Base-by-base conservation (phyloP, 2,888 invertebrate genomes). In the Ceriagrion tenellum region DNA sequence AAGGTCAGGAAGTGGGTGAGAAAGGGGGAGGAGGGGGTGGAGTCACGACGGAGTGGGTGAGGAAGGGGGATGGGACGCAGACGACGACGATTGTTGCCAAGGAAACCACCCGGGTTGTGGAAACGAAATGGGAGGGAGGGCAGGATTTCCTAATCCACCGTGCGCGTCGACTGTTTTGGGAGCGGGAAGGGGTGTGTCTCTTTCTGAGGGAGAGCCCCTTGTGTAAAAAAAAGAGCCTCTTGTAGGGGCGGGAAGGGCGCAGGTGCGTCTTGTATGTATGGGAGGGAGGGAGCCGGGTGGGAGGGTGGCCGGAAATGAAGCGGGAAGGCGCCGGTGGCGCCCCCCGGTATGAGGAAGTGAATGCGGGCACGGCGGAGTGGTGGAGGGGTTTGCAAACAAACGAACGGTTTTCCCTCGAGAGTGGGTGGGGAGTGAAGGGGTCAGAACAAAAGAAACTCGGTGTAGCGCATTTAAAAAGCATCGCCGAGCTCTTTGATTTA, bases 121-220 rank as follows among this genome's bases (percentile, higher is more conserved):
- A 90, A 59, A 91, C 91, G 35, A 63, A 35, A 20, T 6, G 59
- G 18, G 12, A 2, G 18, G 59, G 59, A 16, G 35, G 56, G 56
- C 63, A 91, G 91, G 91, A 91, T 91, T 91, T 91, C 91, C 91
- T 90, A 56, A 90, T 59, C 56, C 90, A 10, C 59, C 59, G 59
- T 59, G 59, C 59, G 55, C 47, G 90, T 10, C 3, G 47, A 47
- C 47, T 47, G 4, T 47, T 47, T 47, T 47, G 47, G 47, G 47
- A 47, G n/a, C n/a, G n/a, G n/a, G n/a, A n/a, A n/a, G n/a, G n/a
- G 2, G 47, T 47, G 47, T 47, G 47, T 47, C 47, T 47, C 47
- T 47, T 47, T 47, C 47, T 8, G 47, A 47, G 47, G 47, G 47
- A 47, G 47, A 47, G 47, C 4, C 8, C 8, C 47, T 47, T 47